A percentile compares a stretch with the other conserved stretches of the same genome.
These are phyloP conservation scores for Arctopsyche grandis DNA, from an alignment of 1,140 invertebrate species.

Conservation along the genomic window DNA sequence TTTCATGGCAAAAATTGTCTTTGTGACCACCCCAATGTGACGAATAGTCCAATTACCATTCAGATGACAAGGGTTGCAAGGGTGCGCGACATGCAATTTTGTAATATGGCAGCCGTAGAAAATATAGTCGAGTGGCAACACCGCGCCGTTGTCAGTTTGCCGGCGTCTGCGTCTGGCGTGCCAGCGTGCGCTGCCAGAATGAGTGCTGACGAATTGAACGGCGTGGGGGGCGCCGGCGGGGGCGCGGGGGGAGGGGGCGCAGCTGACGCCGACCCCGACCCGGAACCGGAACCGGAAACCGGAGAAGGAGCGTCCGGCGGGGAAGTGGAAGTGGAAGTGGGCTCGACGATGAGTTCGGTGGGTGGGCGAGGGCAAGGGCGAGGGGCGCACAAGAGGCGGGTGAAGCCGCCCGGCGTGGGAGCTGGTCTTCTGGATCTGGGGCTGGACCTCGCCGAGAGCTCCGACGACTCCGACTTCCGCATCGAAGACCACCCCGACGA, in stretches of 20 bases:
- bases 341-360: background rate
- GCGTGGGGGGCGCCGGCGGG: background rate
- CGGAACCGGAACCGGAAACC: background rate
- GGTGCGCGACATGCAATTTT: no score
- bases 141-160: background rate
- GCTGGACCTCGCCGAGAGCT: constrained; percentile 87
- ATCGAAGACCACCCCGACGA: constrained; percentile 88
- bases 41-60: no score
- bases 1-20: no score
- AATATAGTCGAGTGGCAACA: background rate
- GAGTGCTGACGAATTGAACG: background rate
- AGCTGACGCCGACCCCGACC: background rate
- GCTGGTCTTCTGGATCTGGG: constrained; percentile 13
- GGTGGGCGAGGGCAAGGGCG: no score
- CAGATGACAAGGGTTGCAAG: no score
- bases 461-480: constrained; percentile 94
- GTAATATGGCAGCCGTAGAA: background rate
- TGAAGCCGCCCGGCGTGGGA: background rate
- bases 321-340: background rate
- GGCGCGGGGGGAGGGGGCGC: background rate
- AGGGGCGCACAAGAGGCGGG: background rate
- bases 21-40: no score
- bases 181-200: background rate
- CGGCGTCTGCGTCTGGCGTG: background rate
- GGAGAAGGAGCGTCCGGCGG: background rate